These are phyloP conservation scores for Creontiades dilutus DNA, from an alignment of 2,888 invertebrate species.

Conservation along the genomic window DNA sequence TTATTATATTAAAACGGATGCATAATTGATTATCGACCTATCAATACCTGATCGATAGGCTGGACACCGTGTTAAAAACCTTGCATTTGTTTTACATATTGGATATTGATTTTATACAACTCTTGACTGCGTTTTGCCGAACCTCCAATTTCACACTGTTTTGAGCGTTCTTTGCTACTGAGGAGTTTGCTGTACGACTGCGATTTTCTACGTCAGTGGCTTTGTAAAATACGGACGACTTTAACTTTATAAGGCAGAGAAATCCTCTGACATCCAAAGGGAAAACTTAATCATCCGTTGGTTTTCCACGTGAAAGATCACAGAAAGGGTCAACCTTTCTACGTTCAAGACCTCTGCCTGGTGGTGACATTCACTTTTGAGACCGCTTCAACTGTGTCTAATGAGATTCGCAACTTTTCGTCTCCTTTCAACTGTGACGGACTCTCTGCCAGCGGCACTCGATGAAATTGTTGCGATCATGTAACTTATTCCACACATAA, in stretches of 20 bases:
- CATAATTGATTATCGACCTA: no score
- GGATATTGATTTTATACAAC: no score
- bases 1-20: no score
- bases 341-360: constrained; percentile 33
- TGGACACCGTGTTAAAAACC: no score
- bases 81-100: no score
- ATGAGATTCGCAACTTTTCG: constrained; percentile 45
- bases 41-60: no score
- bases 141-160: no score
- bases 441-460: not conserved
- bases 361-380: constrained; percentile 61
- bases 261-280: not conserved
- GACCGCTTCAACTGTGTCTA: constrained; percentile 65
- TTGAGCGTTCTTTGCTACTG: no score
- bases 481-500: no score
- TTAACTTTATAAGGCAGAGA: not conserved
- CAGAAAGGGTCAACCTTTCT: constrained; percentile 62
- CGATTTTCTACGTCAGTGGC: not conserved
- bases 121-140: no score
- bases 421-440: constrained; percentile 61
- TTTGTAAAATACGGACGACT: not conserved
- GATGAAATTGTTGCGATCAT: not conserved
- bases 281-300: constrained; percentile 54
- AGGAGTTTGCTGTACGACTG: not conserved
- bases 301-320: constrained; percentile 62